Base-by-base conservation (phyloP, 2,888 invertebrate species). In the Drosophila rubida region DNA sequence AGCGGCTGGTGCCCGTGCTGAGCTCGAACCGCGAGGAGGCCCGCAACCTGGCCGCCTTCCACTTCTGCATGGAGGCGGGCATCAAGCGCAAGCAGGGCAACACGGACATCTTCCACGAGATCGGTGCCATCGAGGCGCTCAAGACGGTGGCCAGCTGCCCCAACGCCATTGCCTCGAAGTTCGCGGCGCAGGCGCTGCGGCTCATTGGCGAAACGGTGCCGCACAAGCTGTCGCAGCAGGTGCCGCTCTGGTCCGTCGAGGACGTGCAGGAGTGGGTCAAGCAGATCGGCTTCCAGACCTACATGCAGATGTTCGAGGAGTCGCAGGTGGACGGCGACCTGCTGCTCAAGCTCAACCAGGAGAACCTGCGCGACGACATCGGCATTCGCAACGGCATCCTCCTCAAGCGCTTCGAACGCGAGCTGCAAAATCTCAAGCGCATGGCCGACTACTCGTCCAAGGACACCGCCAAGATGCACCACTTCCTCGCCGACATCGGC, bases 201-300 rank as follows among this genome's bases (percentile, higher is more conserved):
- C 93, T 98, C 14, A 98, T 99, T 69, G 99, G 99, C 1, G 99
- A 99, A 91, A 97, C 97, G 90, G 97, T 99, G 13, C 99, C 99
- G 0, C 99, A 99, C 92, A 99, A 98, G 91, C 93, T 99, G 60
- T 98, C 98, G 32, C 99, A 99, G 91, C 99, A 99, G 92, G 99
- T 99, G 39, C 99, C 99, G 0, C 93, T 99, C 6, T 99, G 99
- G 99, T 98, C 98, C 0, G 95, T 95, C 16, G 97, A 97, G 91
- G 99, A 99, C 91, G 99, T 99, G 0, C 94, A 96, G 80, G 98
- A 99, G 92, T 99, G 99, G 99, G 97, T 99, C 0, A 97, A 97
- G 90, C 99, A 99, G 55, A 98, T 98, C 87, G 98, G 98, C 0
- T 99, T 99, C 91, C 94, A 94, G 13, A 95, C 96, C 88, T 97